Base-by-base conservation (phyloP, 2,797 vertebrate species). In the Cirrhinus mrigala region DNA sequence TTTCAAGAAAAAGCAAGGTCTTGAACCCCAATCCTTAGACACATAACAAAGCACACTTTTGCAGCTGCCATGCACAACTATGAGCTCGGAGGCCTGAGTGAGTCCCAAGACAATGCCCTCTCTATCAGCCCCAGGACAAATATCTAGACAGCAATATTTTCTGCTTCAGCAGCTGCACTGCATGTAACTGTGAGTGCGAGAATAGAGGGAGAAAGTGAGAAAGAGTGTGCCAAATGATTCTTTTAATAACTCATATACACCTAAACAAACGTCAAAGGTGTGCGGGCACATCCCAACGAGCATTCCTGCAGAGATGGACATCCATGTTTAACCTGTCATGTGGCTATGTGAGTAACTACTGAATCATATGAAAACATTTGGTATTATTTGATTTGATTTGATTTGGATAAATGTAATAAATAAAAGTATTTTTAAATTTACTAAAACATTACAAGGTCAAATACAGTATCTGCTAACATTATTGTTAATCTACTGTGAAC, bases 231-330 rank as follows among this genome's bases (percentile, higher is more conserved):
- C 95, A 96, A 97, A 95, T 97, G 96, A 97, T 97, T 97, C 97
- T 97, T 97, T 96, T 98, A 97, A 98, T 96, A 94, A 94, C 96
- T 95, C 95, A 98, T 98, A 96, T 96, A 97, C 97, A 98, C 97
- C 96, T 96, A 97, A 98, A 98, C 97, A 96, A 97, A 97, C 96
- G 95, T 94, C 92, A 94, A 93, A 94, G 91, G 93, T 90, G 93
- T 95, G 96, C 90, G 94, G 96, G 96, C 96, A 97, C 95, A 96
- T 95, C 96, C 95, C 95, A 94, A 95, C 96, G 95, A 95, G 92
- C 91, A 89, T 70, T 12, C 66, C 81, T 84, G 76, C 80, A 83
- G 83, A 92, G 90, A 90, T 78, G 88, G 85, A 37, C 8, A 64
- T 60, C 56, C 58, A 54, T 6, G 10, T 83, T 66, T 27, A 76